phyloP scores from a whole-genome alignment of 2,888 invertebrate genomes.

The Trichogramma dendrolimi region DNA sequence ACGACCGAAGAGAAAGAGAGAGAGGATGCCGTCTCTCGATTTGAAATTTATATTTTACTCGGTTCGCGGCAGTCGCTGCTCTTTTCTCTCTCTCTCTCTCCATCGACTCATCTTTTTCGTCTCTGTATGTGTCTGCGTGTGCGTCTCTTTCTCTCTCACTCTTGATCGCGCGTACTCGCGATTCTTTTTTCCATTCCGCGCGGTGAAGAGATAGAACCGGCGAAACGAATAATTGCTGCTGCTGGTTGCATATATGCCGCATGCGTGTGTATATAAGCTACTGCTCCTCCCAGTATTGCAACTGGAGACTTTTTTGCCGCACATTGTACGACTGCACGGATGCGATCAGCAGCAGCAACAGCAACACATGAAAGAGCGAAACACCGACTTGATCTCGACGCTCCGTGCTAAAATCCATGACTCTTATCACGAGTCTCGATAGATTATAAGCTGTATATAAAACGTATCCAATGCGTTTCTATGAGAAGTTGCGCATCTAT shows the following conservation, averaged over 20 bases:
- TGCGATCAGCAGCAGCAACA: too few species aligned
- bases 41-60: slow-evolving; percentile 30
- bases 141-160: slow-evolving; percentile 30
- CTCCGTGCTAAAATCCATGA: too few species aligned
- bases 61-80: slow-evolving; percentile 25
- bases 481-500: too few species aligned
- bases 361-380: too few species aligned
- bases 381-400: too few species aligned
- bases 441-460: too few species aligned
- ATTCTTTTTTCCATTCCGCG: slow-evolving; percentile 23
- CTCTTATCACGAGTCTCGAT: too few species aligned
- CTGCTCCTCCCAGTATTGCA: slow-evolving; percentile 9
- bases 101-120: not conserved
- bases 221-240: slow-evolving; percentile 16
- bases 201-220: slow-evolving; percentile 5
- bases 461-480: too few species aligned
- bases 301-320: not conserved
- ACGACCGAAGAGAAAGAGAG: slow-evolving; percentile 27
- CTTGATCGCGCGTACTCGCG: slow-evolving; percentile 17
- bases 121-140: slow-evolving; percentile 20
- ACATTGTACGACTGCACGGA: too few species aligned
- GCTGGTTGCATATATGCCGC: slow-evolving; percentile 27
- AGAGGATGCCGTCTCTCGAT: slow-evolving; percentile 24
- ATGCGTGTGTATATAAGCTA: slow-evolving; percentile 18
- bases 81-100: slow-evolving; percentile 17